phyloP scores from a whole-genome alignment of 2,113 vertebrate species.

The Trachemys scripta region DNA sequence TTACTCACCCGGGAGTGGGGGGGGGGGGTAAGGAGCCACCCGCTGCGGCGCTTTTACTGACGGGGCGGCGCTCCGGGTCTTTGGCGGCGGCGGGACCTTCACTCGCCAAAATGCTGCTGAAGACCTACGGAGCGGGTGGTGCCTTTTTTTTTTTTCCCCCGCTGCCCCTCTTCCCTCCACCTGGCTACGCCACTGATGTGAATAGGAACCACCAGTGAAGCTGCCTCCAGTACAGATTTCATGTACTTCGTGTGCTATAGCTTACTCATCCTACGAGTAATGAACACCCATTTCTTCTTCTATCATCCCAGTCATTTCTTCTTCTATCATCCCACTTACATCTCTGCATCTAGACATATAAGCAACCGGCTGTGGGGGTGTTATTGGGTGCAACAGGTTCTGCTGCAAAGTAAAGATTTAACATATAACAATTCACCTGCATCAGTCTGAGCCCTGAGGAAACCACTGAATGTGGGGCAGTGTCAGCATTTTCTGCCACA shows the following conservation, averaged over 20 bases:
- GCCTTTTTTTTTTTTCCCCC: too few relatives aligned
- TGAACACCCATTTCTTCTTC: neutral
- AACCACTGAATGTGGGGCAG: slow-evolving; percentile 19
- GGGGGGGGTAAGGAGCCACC: too few relatives aligned
- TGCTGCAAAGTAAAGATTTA: slow-evolving; percentile 18
- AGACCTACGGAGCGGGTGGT: too few relatives aligned
- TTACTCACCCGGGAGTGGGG: too few relatives aligned
- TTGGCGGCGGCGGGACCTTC: too few relatives aligned
- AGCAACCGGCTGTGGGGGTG: neutral
- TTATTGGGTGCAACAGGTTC: neutral
- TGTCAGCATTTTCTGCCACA: slow-evolving; percentile 42
- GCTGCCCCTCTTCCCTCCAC: too few relatives aligned
- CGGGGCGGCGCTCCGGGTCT: too few relatives aligned
- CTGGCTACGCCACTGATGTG: neutral
- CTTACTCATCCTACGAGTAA: neutral
- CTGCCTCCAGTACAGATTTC: neutral
- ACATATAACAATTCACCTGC: neutral
- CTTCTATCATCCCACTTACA: neutral
- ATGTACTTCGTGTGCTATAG: neutral
- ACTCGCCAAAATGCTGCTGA: too few relatives aligned
- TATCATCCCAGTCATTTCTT: neutral
- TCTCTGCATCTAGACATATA: neutral
- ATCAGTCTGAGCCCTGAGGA: slow-evolving; percentile 24
- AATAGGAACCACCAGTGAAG: neutral
- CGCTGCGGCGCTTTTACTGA: too few relatives aligned